Base-by-base conservation (phyloP, 1,140 invertebrate genomes). In the Brachionus asplanchnoidis region DNA sequence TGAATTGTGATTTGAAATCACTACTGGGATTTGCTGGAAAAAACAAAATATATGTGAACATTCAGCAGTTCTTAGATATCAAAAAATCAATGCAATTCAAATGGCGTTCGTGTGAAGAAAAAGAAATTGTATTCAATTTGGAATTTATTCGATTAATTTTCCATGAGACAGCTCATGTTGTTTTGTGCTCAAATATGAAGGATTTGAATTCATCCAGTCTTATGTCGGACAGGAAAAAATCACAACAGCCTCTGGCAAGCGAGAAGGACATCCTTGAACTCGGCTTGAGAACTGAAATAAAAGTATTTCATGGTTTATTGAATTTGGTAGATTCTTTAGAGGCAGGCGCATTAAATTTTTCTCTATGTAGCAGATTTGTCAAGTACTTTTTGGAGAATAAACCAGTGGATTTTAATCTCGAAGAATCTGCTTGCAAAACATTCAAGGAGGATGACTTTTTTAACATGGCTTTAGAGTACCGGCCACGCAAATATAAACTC, bases 31-130 rank as follows among this genome's bases (percentile, higher is more conserved):
- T 77, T 46, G 44, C 44, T 77, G 73, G 44, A 6, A 77, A 46
- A 50, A 77, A 77, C 20, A 77, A 26, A 46, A 77, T 77, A 17
- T 77, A 77, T 28, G 73, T 77, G 1, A 73, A 73, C 40, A 17
- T 73, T 17, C 28, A 73, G 2, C 68, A 73, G 40, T 73, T 36
- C 28, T 17, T 73, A 40, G 28, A 73, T 5, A 73, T 73, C 2
- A 28, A 68, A 23, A 68, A 68, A 14, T 14, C 14, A n/a, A n/a
- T 14, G 14, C 26, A 7, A 1, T 73, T 36, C 17, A 73, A 73
- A 73, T 32, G 68, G 68, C 42, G 26, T 40, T 36, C 28, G 14
- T 8, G 36, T 14, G 36, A 44, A 75, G 40, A 75, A 75, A 75
- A 77, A 26, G 42, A 77, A 23, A 77, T 77, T 50, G 73, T 77